Evolutionary conservation across 2,113 vertebrate species (phyloP), one percentile per base, ranked within the genome.

Genomic region (Serilophus lunatus): DNA sequence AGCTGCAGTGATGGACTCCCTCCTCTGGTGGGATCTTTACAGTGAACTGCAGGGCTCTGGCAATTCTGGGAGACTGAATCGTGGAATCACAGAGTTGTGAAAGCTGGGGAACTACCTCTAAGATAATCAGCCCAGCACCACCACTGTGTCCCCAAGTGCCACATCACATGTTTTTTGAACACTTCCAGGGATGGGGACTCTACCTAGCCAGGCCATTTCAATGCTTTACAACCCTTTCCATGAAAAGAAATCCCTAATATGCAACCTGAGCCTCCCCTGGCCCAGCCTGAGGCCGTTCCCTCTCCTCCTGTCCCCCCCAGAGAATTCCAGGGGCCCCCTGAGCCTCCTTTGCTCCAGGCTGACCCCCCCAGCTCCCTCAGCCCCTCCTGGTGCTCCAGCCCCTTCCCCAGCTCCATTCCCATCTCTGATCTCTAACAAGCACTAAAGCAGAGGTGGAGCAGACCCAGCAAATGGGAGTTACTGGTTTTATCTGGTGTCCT

Each of bases 1-100:
- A 84, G 53, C 0, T 40, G 50, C 40, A 77, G 84, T 4, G 29
- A 40, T 12, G 17, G 76, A 80, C 85, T 95, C 95, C 93, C 94
- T 90, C 87, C 61, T 86, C 90, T 94, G 94, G 94, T 22, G 42
- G 83, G 28, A 87, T 36, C 35, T 76, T 61, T 9, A 8, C 0
- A 50, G 9, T 4, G 35, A 50, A 6, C 22, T 6, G 42, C 36
- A 79, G 78, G 19, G 45, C 49, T 63, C 38, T 20, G 54, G 5
- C 33, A 18, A 16, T 4, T 35, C 56, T 54, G 29, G 59, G 8
- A 8, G 31, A 26, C 18, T 40, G 6, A 47, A 22, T 0, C 3
- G 7, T 3, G 40, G 5, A 23, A 54, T 11, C 25, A 5, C 17
- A 31, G 12, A 13, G 9, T 15, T 31, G 1, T 3, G 16, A n/a